Conservation (phyloP, 2,888 invertebrate species). For the Notodonta ziczac region DNA sequence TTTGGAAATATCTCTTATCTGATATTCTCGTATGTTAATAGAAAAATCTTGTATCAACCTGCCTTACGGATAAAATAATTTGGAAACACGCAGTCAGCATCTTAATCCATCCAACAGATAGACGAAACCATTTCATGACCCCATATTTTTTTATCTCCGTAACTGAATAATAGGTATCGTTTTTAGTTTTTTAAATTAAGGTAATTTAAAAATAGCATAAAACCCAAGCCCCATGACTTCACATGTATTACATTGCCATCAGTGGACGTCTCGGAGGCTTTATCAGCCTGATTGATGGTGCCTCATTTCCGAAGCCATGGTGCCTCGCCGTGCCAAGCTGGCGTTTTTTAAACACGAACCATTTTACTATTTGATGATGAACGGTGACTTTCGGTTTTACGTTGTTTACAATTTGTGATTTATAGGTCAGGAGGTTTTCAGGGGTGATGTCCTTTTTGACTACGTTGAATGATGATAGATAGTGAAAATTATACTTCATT, state of each 20-base stretch:
- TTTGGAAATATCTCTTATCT: too few species aligned
- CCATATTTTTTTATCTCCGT: too few species aligned
- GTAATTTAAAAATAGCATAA: not conserved
- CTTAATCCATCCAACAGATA: too few species aligned
- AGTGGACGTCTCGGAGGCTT: not conserved
- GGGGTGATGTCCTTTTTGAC: not conserved
- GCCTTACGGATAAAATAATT: too few species aligned
- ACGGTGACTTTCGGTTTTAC: constrained; percentile 2
- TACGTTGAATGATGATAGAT: not conserved
- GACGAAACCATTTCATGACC: too few species aligned
- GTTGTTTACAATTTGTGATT: not conserved
- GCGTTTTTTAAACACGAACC: constrained; percentile 1
- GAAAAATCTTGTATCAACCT: too few species aligned
- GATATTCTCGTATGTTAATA: too few species aligned
- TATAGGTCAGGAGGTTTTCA: not conserved
- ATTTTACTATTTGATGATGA: not conserved
- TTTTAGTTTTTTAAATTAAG: too few species aligned
- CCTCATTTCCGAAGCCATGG: not conserved
- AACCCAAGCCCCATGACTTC: not conserved
- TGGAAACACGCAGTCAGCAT: too few species aligned
- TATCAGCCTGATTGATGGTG: constrained; percentile 3
- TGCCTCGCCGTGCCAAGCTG: not conserved
- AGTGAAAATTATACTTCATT: too few species aligned
- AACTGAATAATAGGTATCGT: too few species aligned
- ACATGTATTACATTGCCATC: not conserved